Conservation (phyloP, 1,140 invertebrate genomes). For the Physella acuta region DNA sequence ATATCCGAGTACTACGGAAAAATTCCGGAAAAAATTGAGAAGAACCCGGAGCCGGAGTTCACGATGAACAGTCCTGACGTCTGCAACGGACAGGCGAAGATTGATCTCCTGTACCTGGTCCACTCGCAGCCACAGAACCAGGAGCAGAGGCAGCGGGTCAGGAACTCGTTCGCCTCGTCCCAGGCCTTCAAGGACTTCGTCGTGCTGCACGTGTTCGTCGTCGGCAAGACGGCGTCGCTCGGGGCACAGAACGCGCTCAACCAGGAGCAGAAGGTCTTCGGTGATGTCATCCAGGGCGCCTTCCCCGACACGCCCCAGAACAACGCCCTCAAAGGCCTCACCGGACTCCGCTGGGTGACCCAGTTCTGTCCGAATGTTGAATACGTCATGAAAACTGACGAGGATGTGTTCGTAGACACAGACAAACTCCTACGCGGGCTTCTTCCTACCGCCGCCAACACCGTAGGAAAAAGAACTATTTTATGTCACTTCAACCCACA, state of each 20-base stretch:
- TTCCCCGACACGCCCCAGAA: conserved; percentile 44
- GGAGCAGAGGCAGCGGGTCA: conserved; percentile 4
- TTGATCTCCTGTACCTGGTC: conserved; percentile 15
- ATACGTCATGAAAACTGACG: conserved; percentile 84
- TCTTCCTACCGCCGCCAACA: conserved; percentile 14
- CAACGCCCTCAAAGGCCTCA: conserved; percentile 67
- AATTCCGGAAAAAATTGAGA: neutral
- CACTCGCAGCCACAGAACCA: neutral
- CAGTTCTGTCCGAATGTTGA: conserved; percentile 68
- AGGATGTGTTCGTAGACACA: conserved; percentile 81
- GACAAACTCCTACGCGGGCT: conserved; percentile 51
- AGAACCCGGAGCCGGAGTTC: neutral
- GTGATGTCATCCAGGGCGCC: conserved; percentile 45
- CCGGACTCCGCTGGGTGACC: conserved; percentile 79
- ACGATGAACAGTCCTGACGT: conserved; percentile 3
- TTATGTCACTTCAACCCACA: conserved; percentile 23
- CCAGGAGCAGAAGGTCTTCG: conserved; percentile 29
- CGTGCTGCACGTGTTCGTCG: conserved; percentile 65
- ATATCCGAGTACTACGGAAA: conserved; percentile 11
- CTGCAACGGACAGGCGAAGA: neutral
- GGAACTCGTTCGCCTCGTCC: neutral
- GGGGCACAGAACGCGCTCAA: conserved; percentile 34
- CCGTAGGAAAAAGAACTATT: conserved; percentile 14
- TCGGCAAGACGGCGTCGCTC: conserved; percentile 61
- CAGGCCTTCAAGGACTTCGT: neutral